Base-by-base conservation (phyloP, 37 sponge, comb jelly and placozoan genomes). In the Corticium candelabrum region DNA sequence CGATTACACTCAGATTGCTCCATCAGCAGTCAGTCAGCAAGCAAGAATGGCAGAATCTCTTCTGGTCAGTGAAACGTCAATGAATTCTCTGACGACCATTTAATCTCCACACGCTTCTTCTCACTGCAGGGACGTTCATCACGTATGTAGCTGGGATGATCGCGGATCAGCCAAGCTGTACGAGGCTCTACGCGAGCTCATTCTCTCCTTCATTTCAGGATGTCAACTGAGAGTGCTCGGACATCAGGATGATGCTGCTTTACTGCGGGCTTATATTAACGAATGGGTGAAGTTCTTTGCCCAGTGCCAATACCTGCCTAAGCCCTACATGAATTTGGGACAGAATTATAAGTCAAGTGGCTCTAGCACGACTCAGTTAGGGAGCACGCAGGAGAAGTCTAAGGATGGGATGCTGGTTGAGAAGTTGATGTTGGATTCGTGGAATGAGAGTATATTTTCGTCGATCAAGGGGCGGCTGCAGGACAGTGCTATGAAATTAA, bases 131-230 rank as follows among this genome's bases (percentile, higher is more conserved):
- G 94, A 93, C 37, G 90, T 93, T 0, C 90, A 89, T 74, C 80
- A 84, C 5, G 94, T 93, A 67, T 85, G 85, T 72, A 87, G 88
- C 81, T 93, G 94, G 94, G 94, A 93, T 67, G 94, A 93, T 78
- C 89, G 89, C 77, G 94, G 89, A 3, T 40, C 87, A 1, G 38
- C 31, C n/a, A 86, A 82, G 68, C 87, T 93, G 34, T 90, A 89
- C 81, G 76, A 82, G 38, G 87, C 85, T 27, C 79, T 93, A 35
- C 85, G 85, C 68, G 74, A 69, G 1, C 86, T 84, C 30, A 87
- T 91, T 2, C 69, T 79, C 7, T 7, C 50, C 30, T 91, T 91
- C 83, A 83, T 87, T 38, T 34, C 37, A 1, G 88, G 78, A 4
- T 83, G 78, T 1, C 74, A 87, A 40, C 75, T 89, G 94, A 27